A percentile compares a stretch with the other conserved stretches of the same genome.
These are phyloP conservation scores for Agrochola lychnidis DNA, from an alignment of 2,888 invertebrate genomes.

Conservation along the genomic window DNA sequence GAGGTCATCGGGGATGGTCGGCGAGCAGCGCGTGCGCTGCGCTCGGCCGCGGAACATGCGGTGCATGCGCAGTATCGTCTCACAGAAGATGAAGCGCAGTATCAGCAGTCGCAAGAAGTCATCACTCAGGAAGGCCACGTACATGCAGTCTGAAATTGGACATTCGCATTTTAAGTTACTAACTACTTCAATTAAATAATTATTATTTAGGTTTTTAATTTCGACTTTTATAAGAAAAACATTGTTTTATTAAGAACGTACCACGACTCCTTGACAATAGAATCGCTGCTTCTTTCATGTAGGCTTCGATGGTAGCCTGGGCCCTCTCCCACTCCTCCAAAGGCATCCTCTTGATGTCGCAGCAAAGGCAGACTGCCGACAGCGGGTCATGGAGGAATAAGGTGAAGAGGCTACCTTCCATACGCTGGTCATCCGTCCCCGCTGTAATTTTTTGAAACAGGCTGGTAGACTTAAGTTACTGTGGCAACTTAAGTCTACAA, in stretches of 20 bases:
- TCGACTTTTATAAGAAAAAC: background rate
- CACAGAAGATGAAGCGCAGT: constrained; percentile 98
- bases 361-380: constrained; percentile 97
- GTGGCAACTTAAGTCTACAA: constrained; percentile 14
- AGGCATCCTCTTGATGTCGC: constrained; percentile 96
- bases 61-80: constrained; percentile 96
- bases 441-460: constrained; percentile 36
- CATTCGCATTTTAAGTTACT: background rate
- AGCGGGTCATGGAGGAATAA: constrained; percentile 97
- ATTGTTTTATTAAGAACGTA: constrained; percentile 56
- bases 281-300: constrained; percentile 96
- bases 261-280: constrained; percentile 94
- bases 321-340: constrained; percentile 97
- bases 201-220: background rate
- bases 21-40: constrained; percentile 96
- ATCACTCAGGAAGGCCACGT: constrained; percentile 97
- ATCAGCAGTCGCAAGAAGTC: constrained; percentile 97
- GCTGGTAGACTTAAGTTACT: constrained; percentile 11
- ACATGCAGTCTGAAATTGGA: constrained; percentile 81
- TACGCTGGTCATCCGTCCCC: constrained; percentile 91
- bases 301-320: constrained; percentile 96
- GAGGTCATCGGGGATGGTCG: constrained; percentile 96
- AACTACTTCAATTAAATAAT: background rate
- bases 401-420: constrained; percentile 97
- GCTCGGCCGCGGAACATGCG: constrained; percentile 96